Base-by-base conservation (phyloP, 2,888 invertebrate genomes). In the Nasonia oneida region DNA sequence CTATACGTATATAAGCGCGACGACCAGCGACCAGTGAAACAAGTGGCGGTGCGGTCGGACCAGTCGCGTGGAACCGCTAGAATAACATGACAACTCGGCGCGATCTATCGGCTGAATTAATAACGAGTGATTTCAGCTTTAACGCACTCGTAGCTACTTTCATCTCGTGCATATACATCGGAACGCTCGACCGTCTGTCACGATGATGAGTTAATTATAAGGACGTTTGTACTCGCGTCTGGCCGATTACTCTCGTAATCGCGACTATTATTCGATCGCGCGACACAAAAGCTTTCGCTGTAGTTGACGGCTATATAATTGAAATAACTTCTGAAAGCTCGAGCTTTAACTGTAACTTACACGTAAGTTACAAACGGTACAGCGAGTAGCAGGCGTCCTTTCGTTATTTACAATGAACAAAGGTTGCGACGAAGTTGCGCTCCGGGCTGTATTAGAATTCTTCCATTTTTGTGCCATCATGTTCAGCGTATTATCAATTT, bases 1-100 rank as follows among this genome's bases (percentile, higher is more conserved):
- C 14, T 71, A 6, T 73, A 42, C 5, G 29, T 29, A n/a, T 75
- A 23, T 33, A 53, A 8, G 18, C 33, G 37, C 37, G 39, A 33
- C 37, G 70, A 15, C 37, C 37, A 39, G 14, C n/a, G 39, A 18
- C 37, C n/a, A 71, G 81, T 73, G 81, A 74, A 85, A 85, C 81
- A 82, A 85, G 78, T 78, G 78, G 64, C 42, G 57, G 39, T 78
- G 81, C 33, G 64, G 53, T 81, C 71, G 5, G 74, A 70, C 75
- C 8, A 23, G 3, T 33, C n/a, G 42, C 39, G 57, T 29, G 18
- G 78, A 77, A 76, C 67, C 64, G 73, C 73, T 73, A 64, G 64
- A 74, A 85, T 78, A 82, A 74, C 81, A 39, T 5, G 53, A 33
- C 37, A 47, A 39, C 14, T 15, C 50, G 61, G 42, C 29, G 57